Evolutionary conservation across 2,888 invertebrate species (phyloP).

Genomic region (Lepetodrilus schrolli): DNA sequence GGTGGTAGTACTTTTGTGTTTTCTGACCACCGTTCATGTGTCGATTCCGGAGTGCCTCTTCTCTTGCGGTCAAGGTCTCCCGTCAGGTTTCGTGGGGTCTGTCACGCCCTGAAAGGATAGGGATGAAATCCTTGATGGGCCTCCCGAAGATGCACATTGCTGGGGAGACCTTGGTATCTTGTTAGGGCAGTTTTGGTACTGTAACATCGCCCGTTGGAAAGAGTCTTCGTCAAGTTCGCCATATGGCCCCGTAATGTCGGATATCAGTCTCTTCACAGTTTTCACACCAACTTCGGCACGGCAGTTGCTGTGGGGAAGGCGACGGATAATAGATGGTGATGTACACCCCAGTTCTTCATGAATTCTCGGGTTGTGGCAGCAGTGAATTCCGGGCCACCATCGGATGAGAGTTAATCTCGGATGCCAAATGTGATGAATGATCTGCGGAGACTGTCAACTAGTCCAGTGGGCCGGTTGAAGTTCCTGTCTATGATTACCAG

Average conservation of each 20-base stretch:
- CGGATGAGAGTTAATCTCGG: neutral
- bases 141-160: neutral
- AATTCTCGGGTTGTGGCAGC: conserved; percentile 31
- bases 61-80: neutral
- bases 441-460: too few relatives aligned
- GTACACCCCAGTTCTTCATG: conserved; percentile 53
- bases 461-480: too few relatives aligned
- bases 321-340: conserved; percentile 56
- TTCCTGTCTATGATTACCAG: neutral
- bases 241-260: conserved; percentile 48
- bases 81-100: too few relatives aligned
- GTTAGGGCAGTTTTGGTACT: conserved; percentile 46
- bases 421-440: neutral
- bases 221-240: conserved; percentile 51
- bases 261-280: conserved; percentile 54
- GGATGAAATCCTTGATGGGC: neutral
- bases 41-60: neutral
- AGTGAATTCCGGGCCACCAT: too few relatives aligned
- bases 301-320: conserved; percentile 57
- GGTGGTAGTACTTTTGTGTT: neutral
- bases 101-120: neutral
- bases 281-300: conserved; percentile 55
- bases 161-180: neutral
- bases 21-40: neutral
- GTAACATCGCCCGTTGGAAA: conserved; percentile 50